Percentiles rank a stretch among this genome's conserved stretches.
Conservation (phyloP, 2,113 vertebrate genomes). For the Australoheros scitulus region DNA sequence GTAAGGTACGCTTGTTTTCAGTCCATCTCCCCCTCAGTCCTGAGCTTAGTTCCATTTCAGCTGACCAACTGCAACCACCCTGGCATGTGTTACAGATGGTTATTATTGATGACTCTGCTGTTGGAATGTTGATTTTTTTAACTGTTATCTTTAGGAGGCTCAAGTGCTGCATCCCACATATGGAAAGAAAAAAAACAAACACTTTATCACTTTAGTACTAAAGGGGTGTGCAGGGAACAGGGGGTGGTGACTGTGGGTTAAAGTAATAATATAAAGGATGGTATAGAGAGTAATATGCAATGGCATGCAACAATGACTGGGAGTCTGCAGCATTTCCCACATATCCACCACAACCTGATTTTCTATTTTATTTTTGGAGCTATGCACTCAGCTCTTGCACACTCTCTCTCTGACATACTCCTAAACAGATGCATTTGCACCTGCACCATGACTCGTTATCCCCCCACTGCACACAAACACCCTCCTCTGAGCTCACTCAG, state of each 20-base stretch:
- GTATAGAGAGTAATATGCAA: background rate
- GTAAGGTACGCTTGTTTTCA: constrained; percentile 13
- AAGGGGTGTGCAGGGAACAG: background rate
- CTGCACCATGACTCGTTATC: background rate
- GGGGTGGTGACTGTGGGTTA: background rate
- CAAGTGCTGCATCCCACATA: too few species aligned
- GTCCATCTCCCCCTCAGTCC: background rate
- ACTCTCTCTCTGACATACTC: constrained; percentile 3
- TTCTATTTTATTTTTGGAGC: constrained; percentile 9
- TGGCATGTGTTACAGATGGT: background rate
- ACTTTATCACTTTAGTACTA: background rate
- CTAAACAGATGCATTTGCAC: background rate
- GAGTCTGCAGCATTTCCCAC: background rate
- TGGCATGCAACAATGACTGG: background rate
- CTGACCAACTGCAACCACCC: background rate
- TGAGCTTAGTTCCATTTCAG: background rate
- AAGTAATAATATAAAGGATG: background rate
- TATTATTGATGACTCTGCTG: background rate
- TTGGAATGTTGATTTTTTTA: background rate
- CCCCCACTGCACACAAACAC: constrained; percentile 1
- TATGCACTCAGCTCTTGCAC: background rate
- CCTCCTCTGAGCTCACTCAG: background rate
- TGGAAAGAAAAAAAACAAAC: background rate
- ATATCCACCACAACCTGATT: background rate
- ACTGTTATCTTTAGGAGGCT: background rate